phyloP scores from a whole-genome alignment of 2,888 invertebrate genomes.

The Pachydiplax longipennis region DNA sequence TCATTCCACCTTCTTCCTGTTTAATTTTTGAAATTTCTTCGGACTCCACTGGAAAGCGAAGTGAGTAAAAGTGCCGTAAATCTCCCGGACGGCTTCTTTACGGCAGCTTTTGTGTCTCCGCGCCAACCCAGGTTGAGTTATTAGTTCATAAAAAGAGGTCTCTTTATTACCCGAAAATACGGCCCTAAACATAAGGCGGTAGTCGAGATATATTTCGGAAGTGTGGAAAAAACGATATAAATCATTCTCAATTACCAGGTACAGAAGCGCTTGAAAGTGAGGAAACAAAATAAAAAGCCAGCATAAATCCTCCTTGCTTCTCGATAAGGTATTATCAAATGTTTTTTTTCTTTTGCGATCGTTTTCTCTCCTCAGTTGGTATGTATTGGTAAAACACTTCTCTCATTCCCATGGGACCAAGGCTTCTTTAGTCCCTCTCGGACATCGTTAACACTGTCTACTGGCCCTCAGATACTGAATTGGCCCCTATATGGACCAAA shows the following conservation, averaged over 20 bases:
- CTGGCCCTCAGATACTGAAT: too few species aligned
- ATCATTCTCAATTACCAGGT: not conserved
- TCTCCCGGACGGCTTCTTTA: not conserved
- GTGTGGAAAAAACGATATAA: not conserved
- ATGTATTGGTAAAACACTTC: not conserved
- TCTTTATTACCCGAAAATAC: not conserved
- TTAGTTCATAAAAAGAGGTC: slow-evolving; percentile 1
- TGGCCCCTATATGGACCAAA: too few species aligned
- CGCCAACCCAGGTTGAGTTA: not conserved
- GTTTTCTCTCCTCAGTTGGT: not conserved
- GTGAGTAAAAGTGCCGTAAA: not conserved
- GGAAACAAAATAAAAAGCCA: not conserved
- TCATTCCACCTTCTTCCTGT: too few species aligned
- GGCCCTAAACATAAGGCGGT: not conserved
- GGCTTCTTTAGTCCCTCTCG: too few species aligned
- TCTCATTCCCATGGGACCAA: too few species aligned
- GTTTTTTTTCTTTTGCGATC: not conserved
- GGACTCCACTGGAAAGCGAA: not conserved
- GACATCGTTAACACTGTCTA: too few species aligned
- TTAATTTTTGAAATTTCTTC: not conserved
- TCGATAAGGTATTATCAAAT: not conserved
- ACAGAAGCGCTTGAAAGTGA: not conserved
- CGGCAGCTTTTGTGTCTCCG: not conserved
- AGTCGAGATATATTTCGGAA: not conserved
- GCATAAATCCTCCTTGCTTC: not conserved